phyloP scores from a whole-genome alignment of 2,888 invertebrate species.

The Blera fallax region DNA sequence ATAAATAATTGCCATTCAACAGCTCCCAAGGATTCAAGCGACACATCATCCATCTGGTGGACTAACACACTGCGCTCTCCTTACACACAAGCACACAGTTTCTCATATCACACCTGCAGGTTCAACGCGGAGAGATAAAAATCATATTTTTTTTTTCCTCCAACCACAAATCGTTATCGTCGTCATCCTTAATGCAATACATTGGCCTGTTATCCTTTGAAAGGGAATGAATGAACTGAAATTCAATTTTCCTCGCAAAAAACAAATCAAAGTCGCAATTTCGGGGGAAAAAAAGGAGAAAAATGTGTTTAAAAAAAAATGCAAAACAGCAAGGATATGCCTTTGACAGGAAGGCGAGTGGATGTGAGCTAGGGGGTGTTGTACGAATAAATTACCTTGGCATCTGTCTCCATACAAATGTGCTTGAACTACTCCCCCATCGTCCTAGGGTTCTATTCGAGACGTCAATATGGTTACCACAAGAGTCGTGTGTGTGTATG shows the following conservation, averaged over 20 bases:
- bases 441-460: background rate
- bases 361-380: background rate
- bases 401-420: constrained; percentile 21
- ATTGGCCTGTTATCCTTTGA: background rate
- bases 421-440: background rate
- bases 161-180: background rate
- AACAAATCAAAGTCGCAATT: constrained; percentile 6
- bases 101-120: background rate
- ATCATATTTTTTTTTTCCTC: constrained; percentile 4
- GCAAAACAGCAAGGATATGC: constrained; percentile 14
- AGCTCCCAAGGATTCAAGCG: constrained; percentile 31
- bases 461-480: background rate
- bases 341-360: background rate
- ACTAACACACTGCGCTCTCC: background rate
- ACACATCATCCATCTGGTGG: constrained; percentile 24
- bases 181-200: background rate
- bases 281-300: background rate
- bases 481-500: background rate
- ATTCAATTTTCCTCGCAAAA: background rate
- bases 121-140: constrained; percentile 15
- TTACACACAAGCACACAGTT: background rate
- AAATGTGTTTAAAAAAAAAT: constrained; percentile 11
- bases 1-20: constrained; percentile 53
- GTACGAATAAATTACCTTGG: constrained; percentile 43
- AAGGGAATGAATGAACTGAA: background rate